Evolutionary conservation across 2,797 vertebrate species (phyloP).

Genomic region (Selene dorsalis): DNA sequence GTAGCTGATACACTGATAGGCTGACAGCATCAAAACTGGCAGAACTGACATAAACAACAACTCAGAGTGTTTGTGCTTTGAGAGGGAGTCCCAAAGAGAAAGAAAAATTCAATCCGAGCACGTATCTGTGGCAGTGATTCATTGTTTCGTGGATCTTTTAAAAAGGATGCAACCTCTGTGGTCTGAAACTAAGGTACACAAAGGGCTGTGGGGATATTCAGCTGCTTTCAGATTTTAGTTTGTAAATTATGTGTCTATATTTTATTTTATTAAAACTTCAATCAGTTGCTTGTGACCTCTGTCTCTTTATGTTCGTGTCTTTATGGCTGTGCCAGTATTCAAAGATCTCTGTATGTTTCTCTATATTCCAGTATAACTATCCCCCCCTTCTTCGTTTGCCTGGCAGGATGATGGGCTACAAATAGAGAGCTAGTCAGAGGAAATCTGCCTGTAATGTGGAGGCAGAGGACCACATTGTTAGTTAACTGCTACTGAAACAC

Average conservation of each 20-base stretch:
- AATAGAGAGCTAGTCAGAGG: conserved; percentile 62
- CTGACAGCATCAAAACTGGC: conserved; percentile 43
- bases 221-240: not conserved
- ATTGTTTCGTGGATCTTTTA: conserved; percentile 17
- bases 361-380: conserved; percentile 25
- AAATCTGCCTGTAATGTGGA: conserved; percentile 54
- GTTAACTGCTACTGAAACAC: conserved; percentile 48
- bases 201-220: conserved; percentile 2
- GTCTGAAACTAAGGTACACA: not conserved
- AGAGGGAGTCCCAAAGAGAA: conserved; percentile 4
- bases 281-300: conserved; percentile 11
- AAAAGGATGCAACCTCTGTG: conserved; percentile 1
- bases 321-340: conserved; percentile 19
- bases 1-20: conserved; percentile 32
- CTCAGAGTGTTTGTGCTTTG: conserved; percentile 10
- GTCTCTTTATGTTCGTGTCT: not conserved
- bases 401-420: conserved; percentile 49
- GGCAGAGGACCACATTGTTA: conserved; percentile 61
- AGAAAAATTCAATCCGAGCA: conserved; percentile 9
- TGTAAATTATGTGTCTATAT: not conserved
- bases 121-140: conserved; percentile 4
- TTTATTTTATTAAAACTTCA: conserved; percentile 12
- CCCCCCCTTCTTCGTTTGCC: conserved; percentile 13
- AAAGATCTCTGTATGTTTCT: conserved; percentile 31
- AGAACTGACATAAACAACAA: conserved; percentile 33